Conservation (phyloP, 2,113 vertebrate species). For the Acrocephalus kingi region DNA sequence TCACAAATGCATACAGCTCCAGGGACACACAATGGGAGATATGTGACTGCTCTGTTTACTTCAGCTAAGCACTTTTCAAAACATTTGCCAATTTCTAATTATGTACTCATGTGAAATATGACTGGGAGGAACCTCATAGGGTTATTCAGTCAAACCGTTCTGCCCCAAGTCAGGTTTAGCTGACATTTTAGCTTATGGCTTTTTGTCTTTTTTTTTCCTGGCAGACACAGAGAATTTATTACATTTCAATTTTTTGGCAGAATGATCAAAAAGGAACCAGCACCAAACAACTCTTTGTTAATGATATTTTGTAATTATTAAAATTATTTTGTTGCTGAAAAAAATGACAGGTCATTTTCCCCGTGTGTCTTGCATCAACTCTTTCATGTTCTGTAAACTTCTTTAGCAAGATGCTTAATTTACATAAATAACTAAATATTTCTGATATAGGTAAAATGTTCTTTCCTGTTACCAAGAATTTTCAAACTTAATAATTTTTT, state of each 20-base stretch:
- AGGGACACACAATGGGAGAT: not conserved
- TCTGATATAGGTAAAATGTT: not conserved
- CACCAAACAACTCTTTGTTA: not conserved
- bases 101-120: not conserved
- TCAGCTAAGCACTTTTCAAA: not conserved
- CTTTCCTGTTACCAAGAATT: not conserved
- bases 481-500: not conserved
- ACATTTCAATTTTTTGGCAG: not conserved
- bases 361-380: not conserved
- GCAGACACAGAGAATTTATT: not conserved
- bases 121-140: not conserved
- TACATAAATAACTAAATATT: not conserved
- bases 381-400: not conserved
- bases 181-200: not conserved
- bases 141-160: not conserved
- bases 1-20: not conserved
- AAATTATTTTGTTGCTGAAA: not conserved
- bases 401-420: not conserved
- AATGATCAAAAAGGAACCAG: not conserved
- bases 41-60: not conserved
- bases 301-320: not conserved
- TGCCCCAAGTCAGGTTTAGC: not conserved
- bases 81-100: not conserved
- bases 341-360: not conserved
- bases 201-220: not conserved